Percentiles rank a stretch among this genome's conserved stretches.
These are phyloP conservation scores for Portevinia maculata DNA, from an alignment of 2,888 invertebrate genomes.

Conservation along the genomic window DNA sequence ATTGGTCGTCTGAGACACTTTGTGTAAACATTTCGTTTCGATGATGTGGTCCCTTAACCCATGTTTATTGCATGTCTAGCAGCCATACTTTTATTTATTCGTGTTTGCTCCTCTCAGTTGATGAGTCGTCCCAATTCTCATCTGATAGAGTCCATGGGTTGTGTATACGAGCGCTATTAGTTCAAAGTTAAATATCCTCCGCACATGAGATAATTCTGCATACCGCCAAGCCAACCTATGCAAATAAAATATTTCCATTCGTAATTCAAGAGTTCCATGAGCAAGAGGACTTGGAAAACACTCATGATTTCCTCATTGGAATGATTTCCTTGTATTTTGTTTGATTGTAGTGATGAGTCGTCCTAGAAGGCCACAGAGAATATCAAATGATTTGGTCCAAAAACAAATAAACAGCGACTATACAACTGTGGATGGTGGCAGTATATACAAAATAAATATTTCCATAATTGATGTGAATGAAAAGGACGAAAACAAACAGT, in stretches of 20 bases:
- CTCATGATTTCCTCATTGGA: too few relatives aligned
- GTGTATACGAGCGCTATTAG: constrained; percentile 20
- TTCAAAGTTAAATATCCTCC: constrained; percentile 68
- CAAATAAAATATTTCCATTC: constrained; percentile 68
- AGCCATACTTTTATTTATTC: constrained; percentile 12
- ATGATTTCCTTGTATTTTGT: too few relatives aligned
- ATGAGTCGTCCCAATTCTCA: constrained; percentile 19
- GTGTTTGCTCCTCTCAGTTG: background rate
- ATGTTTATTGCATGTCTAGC: constrained; percentile 64
- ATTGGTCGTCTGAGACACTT: constrained; percentile 52
- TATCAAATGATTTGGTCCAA: too few relatives aligned
- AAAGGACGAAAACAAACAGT: too few relatives aligned
- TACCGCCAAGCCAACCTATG: constrained; percentile 55
- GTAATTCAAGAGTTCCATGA: constrained; percentile 49
- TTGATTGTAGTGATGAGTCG: too few relatives aligned
- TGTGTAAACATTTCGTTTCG: constrained; percentile 55
- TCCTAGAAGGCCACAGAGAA: too few relatives aligned
- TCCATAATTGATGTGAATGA: too few relatives aligned
- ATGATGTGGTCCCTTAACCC: constrained; percentile 39
- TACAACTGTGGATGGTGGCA: too few relatives aligned
- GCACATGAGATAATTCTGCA: constrained; percentile 60
- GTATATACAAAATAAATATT: too few relatives aligned
- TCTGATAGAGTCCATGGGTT: constrained; percentile 1
- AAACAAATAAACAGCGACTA: too few relatives aligned
- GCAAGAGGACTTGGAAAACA: too few relatives aligned